phyloP scores from a whole-genome alignment of 2,113 vertebrate species.

The Sander lucioperca region DNA sequence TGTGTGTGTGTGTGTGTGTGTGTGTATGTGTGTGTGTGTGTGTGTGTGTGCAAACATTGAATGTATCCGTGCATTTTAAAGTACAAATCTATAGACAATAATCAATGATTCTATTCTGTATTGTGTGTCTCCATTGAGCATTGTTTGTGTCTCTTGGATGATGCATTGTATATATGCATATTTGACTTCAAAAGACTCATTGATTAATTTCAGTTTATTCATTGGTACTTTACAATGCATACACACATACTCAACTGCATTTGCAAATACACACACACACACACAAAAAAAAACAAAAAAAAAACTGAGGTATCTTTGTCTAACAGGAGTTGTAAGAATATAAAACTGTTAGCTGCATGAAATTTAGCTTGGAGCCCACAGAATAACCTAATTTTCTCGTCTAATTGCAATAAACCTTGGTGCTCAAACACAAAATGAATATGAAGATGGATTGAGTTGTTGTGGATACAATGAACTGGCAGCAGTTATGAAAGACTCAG shows the following conservation, averaged over 20 bases:
- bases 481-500: constrained; percentile 22
- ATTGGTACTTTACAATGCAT: constrained; percentile 11
- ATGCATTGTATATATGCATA: constrained; percentile 40
- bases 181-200: constrained; percentile 33
- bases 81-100: constrained; percentile 13
- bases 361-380: background rate
- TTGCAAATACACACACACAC: constrained; percentile 6
- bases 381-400: constrained; percentile 19
- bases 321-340: constrained; percentile 12
- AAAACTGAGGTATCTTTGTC: background rate
- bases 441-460: constrained; percentile 27
- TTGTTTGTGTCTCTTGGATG: constrained; percentile 31
- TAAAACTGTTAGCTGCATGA: background rate
- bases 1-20: background rate
- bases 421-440: constrained; percentile 4
- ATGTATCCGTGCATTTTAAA: background rate
- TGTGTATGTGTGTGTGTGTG: constrained; percentile 1
- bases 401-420: constrained; percentile 21
- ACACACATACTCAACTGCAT: background rate
- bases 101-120: constrained; percentile 30
- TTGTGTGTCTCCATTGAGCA: constrained; percentile 2
- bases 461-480: background rate
- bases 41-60: constrained; percentile 4
- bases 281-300: background rate
- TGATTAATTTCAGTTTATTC: constrained; percentile 18